Conservation (phyloP, 2,113 vertebrate genomes). For the Daubentonia madagascariensis region DNA sequence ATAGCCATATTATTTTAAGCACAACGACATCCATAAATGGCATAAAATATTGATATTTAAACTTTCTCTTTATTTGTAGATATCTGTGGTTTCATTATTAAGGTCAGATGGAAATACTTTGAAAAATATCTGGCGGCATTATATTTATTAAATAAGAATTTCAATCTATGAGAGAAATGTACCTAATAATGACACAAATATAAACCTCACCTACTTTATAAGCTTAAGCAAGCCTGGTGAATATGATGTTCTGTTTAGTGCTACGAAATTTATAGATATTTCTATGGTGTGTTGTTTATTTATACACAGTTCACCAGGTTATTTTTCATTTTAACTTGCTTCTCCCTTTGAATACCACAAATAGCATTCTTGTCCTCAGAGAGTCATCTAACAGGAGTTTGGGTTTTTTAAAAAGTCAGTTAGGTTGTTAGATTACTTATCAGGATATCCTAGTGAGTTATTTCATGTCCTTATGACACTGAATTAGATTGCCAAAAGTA, state of each 20-base stretch:
- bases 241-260: not conserved
- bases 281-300: not conserved
- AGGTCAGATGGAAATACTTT: not conserved
- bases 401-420: constrained; percentile 53
- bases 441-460: constrained; percentile 76
- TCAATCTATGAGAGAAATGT: not conserved
- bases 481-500: constrained; percentile 83
- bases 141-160: not conserved
- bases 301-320: not conserved
- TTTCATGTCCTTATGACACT: constrained; percentile 77
- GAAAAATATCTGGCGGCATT: not conserved
- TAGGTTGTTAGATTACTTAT: constrained; percentile 74
- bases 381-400: not conserved
- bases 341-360: constrained; percentile 42
- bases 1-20: not conserved
- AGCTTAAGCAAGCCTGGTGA: not conserved
- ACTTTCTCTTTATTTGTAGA: not conserved
- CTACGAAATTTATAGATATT: not conserved
- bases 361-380: not conserved
- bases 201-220: not conserved
- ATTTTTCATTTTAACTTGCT: constrained; percentile 37
- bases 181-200: not conserved
- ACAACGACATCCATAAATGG: not conserved
- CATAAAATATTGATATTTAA: not conserved
- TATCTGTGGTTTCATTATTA: not conserved